These are phyloP conservation scores for Erythrolamprus reginae DNA, from an alignment of 2,113 vertebrate species.

Conservation along the genomic window DNA sequence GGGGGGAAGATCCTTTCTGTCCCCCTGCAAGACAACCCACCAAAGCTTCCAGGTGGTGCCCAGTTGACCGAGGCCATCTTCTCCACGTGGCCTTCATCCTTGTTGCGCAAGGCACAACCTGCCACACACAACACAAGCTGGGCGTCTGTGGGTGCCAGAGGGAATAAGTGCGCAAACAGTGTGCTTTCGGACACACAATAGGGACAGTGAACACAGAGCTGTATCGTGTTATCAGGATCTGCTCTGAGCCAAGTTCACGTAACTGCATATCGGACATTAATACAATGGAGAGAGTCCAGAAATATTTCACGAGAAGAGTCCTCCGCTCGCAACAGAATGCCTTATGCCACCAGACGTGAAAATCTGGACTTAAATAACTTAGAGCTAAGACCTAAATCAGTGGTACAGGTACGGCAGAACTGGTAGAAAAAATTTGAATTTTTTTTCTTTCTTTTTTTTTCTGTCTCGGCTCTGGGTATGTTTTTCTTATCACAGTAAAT, in stretches of 20 bases:
- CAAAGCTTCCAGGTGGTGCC: neutral
- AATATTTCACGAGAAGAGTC: no score
- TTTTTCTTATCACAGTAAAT: no score
- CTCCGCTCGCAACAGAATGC: no score
- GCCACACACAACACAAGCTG: neutral
- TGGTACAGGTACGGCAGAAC: no score
- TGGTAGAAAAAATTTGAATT: no score
- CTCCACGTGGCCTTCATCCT: constrained; percentile 8
- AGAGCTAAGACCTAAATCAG: no score
- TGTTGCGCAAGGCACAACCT: constrained; percentile 29
- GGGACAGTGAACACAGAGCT: neutral
- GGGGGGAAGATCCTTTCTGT: neutral
- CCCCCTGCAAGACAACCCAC: neutral
- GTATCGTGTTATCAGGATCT: constrained; percentile 24
- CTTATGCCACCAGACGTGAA: no score
- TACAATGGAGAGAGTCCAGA: no score
- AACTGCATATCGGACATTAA: no score
- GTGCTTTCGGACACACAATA: constrained; percentile 25
- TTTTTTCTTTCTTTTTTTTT: no score
- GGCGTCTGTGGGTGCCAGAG: neutral
- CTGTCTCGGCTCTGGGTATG: no score
- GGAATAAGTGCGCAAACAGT: neutral
- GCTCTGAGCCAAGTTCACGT: neutral
- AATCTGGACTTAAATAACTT: no score
- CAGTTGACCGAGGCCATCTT: constrained; percentile 25